phyloP scores from a whole-genome alignment of 2,888 invertebrate species.

The Chrysolina americana region DNA sequence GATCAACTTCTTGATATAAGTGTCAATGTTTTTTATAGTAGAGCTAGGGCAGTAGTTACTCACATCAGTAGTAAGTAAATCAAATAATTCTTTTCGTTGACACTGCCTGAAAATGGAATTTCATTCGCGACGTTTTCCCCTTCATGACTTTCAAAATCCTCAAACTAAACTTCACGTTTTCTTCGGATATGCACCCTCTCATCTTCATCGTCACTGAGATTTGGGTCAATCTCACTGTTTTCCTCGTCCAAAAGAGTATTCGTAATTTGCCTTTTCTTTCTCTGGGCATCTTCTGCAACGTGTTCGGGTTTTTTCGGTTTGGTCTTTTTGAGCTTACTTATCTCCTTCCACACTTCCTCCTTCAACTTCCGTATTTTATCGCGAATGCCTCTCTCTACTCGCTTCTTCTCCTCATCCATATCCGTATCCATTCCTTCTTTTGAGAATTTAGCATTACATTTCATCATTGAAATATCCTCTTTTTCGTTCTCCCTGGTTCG shows the following conservation, averaged over 20 bases:
- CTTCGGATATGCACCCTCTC: slow-evolving; percentile 59
- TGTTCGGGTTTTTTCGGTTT: background rate
- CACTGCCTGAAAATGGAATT: too few relatives aligned
- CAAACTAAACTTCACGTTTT: slow-evolving; percentile 51
- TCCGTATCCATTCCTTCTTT: background rate
- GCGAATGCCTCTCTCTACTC: slow-evolving; percentile 57
- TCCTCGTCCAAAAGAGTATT: slow-evolving; percentile 61
- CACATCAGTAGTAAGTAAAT: too few relatives aligned
- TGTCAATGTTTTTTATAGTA: too few relatives aligned
- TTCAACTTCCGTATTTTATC: slow-evolving; percentile 58
- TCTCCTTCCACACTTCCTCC: slow-evolving; percentile 59
- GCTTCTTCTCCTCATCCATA: slow-evolving; percentile 49
- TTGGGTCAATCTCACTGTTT: slow-evolving; percentile 61
- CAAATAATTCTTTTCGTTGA: too few relatives aligned
- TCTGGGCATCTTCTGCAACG: slow-evolving; percentile 31
- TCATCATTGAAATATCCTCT: background rate
- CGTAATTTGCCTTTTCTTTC: slow-evolving; percentile 58
- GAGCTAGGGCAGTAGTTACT: too few relatives aligned
- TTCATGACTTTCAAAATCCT: background rate
- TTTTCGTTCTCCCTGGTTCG: background rate
- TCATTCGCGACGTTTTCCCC: background rate
- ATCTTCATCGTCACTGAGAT: slow-evolving; percentile 53
- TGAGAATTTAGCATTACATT: background rate
- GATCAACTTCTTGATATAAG: too few relatives aligned
- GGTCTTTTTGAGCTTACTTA: slow-evolving; percentile 40